A percentile compares a stretch with the other conserved stretches of the same genome.
These are phyloP conservation scores for Clarias laeviceps DNA, from an alignment of 2,797 vertebrate species.

Conservation along the genomic window DNA sequence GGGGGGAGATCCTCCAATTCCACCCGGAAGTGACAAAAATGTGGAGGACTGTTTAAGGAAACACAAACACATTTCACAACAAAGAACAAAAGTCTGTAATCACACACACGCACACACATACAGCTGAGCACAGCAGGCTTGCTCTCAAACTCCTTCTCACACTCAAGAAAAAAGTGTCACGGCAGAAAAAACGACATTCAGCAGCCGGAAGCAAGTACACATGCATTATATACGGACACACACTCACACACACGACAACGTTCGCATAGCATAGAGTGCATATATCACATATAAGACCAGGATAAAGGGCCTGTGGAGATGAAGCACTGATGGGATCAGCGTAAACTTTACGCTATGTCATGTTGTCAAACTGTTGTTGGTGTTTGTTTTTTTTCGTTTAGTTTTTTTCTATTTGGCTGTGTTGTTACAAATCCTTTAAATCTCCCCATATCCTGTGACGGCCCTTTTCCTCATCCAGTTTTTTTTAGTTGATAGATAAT, in stretches of 20 bases:
- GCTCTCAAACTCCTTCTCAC: constrained; percentile 62
- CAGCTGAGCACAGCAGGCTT: constrained; percentile 54
- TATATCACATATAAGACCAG: constrained; percentile 73
- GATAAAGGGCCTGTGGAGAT: constrained; percentile 65
- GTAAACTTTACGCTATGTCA: constrained; percentile 51
- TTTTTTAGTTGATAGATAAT: constrained; percentile 76
- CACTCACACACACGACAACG: constrained; percentile 56
- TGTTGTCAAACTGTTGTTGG: constrained; percentile 62
- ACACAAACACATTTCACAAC: constrained; percentile 50
- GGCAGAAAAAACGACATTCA: constrained; percentile 61
- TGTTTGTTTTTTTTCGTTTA: constrained; percentile 57
- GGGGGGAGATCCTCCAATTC: constrained; percentile 22
- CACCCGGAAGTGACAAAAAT: constrained; percentile 37
- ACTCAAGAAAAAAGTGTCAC: constrained; percentile 65
- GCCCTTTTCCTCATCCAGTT: constrained; percentile 67
- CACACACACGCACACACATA: constrained; percentile 46
- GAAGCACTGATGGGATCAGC: constrained; percentile 67
- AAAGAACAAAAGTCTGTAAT: constrained; percentile 39
- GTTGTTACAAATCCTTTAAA: constrained; percentile 61
- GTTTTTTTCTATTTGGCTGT: constrained; percentile 64
- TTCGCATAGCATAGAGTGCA: constrained; percentile 79
- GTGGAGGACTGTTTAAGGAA: constrained; percentile 41
- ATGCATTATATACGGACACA: constrained; percentile 68
- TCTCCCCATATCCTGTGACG: constrained; percentile 47
- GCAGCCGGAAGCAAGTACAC: constrained; percentile 72